Evolutionary conservation across 2,113 vertebrate genomes (phyloP), one percentile per base, ranked within the genome.

Genomic region (Mola mola): DNA sequence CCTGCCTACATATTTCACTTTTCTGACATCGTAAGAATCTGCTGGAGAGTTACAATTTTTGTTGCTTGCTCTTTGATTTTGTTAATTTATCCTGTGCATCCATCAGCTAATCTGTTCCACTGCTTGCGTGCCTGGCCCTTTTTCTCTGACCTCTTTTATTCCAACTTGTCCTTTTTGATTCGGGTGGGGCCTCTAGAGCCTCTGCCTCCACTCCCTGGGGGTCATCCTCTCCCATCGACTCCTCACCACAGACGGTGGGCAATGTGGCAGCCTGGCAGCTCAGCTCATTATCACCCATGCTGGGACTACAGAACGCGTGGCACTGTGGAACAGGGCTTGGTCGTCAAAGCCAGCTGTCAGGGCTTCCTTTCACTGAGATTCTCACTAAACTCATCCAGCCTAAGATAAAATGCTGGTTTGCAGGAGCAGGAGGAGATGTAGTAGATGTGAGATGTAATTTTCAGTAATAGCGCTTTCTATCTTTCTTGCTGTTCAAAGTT

Each of bases 241-340:
- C 63, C 41, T 70, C 36, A 26, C 66, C 68, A 81, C 1, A 79
- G 82, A 80, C 86, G 42, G 37, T 85, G 61, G 75, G 61, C 75
- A 83, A 70, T 63, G 76, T 75, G 79, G 75, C 74, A 75, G 65
- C 47, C 58, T 65, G 25, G 81, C 77, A 76, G 78, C 83, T 75
- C 53, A 29, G 82, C 84, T 90, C 84, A 89, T 90, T 89, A 90
- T 89, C 82, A 36, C 81, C 81, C 72, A 86, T 17, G 49, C 85
- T 66, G 70, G 71, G 75, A 66, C 65, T 56, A 48, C 47, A 61
- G 67, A 82, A 82, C 78, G 63, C 77, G 73, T 9, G 67, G 64
- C 69, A 59, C 73, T 37, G 47, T 57, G 44, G 79, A 71, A 48
- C 57, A 62, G 4, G 11, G 41, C 47, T 58, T 15, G 8, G 75